Evolutionary conservation across 1,140 invertebrate species (phyloP), one percentile per base, ranked within the genome.

Genomic region (Cydia pomonella): DNA sequence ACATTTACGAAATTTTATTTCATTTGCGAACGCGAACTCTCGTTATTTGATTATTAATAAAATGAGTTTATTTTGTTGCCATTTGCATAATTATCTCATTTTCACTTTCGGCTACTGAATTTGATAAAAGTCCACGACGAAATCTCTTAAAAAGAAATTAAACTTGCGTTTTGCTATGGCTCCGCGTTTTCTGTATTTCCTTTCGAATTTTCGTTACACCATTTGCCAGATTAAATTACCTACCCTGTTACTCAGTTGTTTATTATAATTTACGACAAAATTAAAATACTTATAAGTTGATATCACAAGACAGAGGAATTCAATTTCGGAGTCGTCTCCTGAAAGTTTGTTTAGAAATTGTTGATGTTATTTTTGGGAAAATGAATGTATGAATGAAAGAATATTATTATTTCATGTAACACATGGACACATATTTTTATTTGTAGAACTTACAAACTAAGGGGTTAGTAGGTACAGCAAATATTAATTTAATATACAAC

Each of bases 21-120:
- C 84, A 86, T 87, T 83, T 78, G 77, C 84, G 81, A 87, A 84
- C 83, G 82, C 86, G 82, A 86, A 88, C 82, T 87, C 82, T 81
- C 80, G 82, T 86, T 87, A 90, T 91, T 90, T 88, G 85, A 88
- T 89, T 90, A 89, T 88, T 90, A 90, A 87, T 89, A 87, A 89
- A 90, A 89, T 89, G 87, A 89, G 84, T 90, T 90, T 90, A 90
- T 90, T 89, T 90, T 85, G 82, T 86, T 81, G 77, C 77, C 77
- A 89, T 91, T 91, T 89, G 86, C 89, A 89, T 91, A 91, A 91
- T 87, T 91, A 87, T 91, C 88, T 91, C 85, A 89, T 87, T 87
- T 88, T 88, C 83, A 84, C 84, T 89, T 85, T 76, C 77, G 75
- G 72, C 78, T 66, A 75, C 83, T 76, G 82, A 81, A 87, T 84